Evolutionary conservation across 1,140 invertebrate species (phyloP).

Genomic region (Stegodyphus mimosarum): DNA sequence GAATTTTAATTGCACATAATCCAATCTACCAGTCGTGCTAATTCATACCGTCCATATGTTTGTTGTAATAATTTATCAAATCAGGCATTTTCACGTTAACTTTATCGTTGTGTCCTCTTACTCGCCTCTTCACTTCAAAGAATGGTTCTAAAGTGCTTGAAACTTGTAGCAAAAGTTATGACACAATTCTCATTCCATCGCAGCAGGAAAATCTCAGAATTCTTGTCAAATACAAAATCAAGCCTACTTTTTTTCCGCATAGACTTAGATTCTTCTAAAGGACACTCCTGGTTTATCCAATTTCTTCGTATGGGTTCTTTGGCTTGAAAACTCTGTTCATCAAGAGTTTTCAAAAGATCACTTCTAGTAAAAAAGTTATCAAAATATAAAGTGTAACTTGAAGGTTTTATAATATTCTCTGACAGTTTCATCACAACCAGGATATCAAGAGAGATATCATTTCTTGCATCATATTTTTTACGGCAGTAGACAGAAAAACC

Average conservation of each 20-base stretch:
- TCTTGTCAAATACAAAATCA: slow-evolving; percentile 36
- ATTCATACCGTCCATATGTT: neutral
- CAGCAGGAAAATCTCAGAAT: slow-evolving; percentile 18
- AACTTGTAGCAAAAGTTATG: slow-evolving; percentile 5
- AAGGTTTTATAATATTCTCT: neutral
- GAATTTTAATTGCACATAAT: neutral
- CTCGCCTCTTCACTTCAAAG: neutral
- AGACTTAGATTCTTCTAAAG: slow-evolving; percentile 5
- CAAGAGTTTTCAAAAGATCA: neutral
- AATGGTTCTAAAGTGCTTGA: slow-evolving; percentile 27
- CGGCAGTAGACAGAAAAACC: slow-evolving; percentile 2
- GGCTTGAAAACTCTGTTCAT: neutral
- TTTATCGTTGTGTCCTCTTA: neutral
- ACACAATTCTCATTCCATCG: slow-evolving; percentile 7
- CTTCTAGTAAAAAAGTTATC: neutral
- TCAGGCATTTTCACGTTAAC: slow-evolving; percentile 1
- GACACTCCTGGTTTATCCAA: slow-evolving; percentile 3
- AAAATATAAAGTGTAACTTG: neutral
- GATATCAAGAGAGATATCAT: slow-evolving; percentile 5
- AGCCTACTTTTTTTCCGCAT: slow-evolving; percentile 7
- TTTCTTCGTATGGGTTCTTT: neutral
- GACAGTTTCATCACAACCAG: neutral
- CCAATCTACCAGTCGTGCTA: neutral
- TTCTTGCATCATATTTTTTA: slow-evolving; percentile 16
- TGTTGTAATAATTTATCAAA: neutral